Evolutionary conservation across 1,140 invertebrate genomes (phyloP).

Genomic region (Lordiphosa mommai): DNA sequence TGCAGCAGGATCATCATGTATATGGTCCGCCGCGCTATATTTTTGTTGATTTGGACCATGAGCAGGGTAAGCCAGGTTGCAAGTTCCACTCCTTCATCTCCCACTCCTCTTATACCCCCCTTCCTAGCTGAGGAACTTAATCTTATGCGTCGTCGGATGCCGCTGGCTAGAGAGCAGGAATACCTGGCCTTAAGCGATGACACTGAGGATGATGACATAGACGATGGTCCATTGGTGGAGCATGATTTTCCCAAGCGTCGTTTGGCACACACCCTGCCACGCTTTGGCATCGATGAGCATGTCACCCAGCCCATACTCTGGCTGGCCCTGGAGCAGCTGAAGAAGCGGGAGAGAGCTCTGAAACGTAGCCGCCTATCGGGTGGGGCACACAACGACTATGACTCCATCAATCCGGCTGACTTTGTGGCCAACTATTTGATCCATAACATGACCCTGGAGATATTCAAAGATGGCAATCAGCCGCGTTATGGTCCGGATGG

Average conservation of each 20-base stretch:
- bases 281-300: neutral
- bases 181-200: neutral
- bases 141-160: neutral
- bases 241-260: neutral
- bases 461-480: slow-evolving; percentile 2
- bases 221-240: too few relatives aligned
- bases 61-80: neutral
- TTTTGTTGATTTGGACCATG: neutral
- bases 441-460: neutral
- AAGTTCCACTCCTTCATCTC: neutral
- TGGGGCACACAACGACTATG: neutral
- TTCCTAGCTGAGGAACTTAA: neutral
- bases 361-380: neutral
- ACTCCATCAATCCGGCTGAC: neutral
- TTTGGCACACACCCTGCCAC: neutral
- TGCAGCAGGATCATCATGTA: too few relatives aligned
- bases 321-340: neutral
- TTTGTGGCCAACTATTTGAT: slow-evolving; percentile 1
- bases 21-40: neutral
- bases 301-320: slow-evolving; percentile 1
- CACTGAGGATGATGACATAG: neutral
- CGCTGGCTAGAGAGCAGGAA: too few relatives aligned
- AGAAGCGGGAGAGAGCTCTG: neutral
- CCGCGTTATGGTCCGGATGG: slow-evolving; percentile 1
- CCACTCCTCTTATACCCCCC: neutral